Base-by-base conservation (phyloP, 2,888 invertebrate genomes). In the Leuctra nigra region DNA sequence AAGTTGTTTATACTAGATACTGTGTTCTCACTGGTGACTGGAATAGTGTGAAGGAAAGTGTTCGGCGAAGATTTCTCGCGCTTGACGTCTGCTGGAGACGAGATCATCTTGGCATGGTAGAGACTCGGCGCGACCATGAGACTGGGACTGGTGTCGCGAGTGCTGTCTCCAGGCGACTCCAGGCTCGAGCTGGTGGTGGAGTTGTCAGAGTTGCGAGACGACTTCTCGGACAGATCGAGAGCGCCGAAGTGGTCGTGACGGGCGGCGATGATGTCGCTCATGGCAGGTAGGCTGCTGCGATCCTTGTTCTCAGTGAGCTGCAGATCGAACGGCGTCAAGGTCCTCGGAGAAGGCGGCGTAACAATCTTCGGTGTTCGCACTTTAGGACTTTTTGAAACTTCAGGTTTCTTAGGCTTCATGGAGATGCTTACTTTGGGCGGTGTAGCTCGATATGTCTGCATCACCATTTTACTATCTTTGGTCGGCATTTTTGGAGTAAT, bases 241-340 rank as follows among this genome's bases (percentile, higher is more conserved):
- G 79, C 77, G 24, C 76, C 78, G 39, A 73, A 72, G 59, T 72
- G 75, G 61, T 77, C 78, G 64, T 75, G 75, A 39, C 70, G 67
- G 23, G 70, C 68, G 35, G 50, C 36, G 9, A 24, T 25, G 13
- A 57, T 59, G 2, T 54, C 61, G 6, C n/a, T n/a, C n/a, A n/a
- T n/a, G n/a, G n/a, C n/a, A n/a, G n/a, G n/a, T n/a, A n/a, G n/a
- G n/a, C n/a, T n/a, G n/a, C n/a, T n/a, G n/a, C n/a, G n/a, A 35
- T 53, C 18, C 20, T 35, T 2, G 29, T 36, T 14, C 48, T 16
- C 11, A 33, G 55, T 16, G 20, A 35, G 2, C 23, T 18, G 7
- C 47, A 16, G 22, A 50, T 52, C 53, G 25, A 18, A 1, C 47
- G 55, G n/a, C n/a, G n/a, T n/a, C n/a, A n/a, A n/a, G n/a, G n/a